Percentiles rank a stretch among this genome's conserved stretches.
Evolutionary conservation across 2,113 vertebrate species (phyloP).

Genomic region (Corythornis madagascariensis): DNA sequence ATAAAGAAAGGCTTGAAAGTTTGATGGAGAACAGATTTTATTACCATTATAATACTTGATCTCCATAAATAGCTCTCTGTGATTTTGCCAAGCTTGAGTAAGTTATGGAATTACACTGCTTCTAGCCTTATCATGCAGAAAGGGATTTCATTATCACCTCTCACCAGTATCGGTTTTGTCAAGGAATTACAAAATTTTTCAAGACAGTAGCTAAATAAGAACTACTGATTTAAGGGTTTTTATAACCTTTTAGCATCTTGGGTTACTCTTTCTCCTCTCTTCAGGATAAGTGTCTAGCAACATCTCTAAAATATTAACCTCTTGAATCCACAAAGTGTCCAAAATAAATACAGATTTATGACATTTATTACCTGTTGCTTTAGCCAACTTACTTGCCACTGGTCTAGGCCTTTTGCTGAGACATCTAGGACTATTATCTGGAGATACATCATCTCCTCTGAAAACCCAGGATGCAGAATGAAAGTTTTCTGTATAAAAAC

Average conservation of each 20-base stretch:
- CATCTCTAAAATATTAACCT: neutral
- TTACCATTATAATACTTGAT: neutral
- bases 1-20: no score
- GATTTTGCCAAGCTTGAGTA: neutral
- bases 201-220: neutral
- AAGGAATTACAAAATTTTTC: neutral
- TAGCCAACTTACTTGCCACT: constrained; percentile 80
- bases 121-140: neutral
- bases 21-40: neutral
- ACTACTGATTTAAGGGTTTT: neutral
- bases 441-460: constrained; percentile 80
- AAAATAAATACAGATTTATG: neutral
- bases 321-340: neutral
- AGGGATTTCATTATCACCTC: neutral
- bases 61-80: neutral
- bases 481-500: constrained; percentile 91
- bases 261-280: neutral
- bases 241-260: neutral
- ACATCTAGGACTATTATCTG: constrained; percentile 73
- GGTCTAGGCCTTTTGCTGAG: constrained; percentile 79
- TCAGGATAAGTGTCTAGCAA: neutral
- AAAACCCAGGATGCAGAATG: constrained; percentile 90
- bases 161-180: neutral
- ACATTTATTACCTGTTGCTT: neutral
- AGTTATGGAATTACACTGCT: neutral